Evolutionary conservation across 2,888 invertebrate genomes (phyloP).

Genomic region (Eumerus sabulonum): DNA sequence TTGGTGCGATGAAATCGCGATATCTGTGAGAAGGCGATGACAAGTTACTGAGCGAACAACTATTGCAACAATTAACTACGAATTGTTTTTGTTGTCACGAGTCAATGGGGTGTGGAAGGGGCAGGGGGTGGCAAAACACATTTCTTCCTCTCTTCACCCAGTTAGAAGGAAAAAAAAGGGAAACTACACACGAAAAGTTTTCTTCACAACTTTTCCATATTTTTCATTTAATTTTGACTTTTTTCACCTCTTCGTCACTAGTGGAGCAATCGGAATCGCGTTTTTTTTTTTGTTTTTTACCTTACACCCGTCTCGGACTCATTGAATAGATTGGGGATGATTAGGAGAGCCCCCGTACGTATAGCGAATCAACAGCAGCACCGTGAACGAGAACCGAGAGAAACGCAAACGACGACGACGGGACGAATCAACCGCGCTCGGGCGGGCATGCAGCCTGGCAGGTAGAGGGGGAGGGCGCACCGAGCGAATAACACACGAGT

Average conservation of each 20-base stretch:
- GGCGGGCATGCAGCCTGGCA: no score
- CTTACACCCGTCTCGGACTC: slow-evolving; percentile 52
- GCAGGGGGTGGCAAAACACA: slow-evolving; percentile 32
- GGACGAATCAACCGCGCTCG: no score
- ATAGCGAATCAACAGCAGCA: slow-evolving; percentile 63
- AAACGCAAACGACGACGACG: slow-evolving; percentile 50
- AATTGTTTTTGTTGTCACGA: no score
- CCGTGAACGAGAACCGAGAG: slow-evolving; percentile 61
- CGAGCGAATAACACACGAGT: no score
- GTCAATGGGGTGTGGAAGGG: slow-evolving; percentile 11
- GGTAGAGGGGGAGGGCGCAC: no score
- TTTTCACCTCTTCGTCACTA: no score
- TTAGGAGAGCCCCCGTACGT: slow-evolving; percentile 27
- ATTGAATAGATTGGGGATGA: no score
- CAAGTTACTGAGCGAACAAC: no score
- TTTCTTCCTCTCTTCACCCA: background rate
- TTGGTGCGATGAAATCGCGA: no score
- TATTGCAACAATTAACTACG: no score
- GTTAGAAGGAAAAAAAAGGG: slow-evolving; percentile 27
- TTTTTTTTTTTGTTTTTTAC: slow-evolving; percentile 62
- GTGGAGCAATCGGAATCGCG: slow-evolving; percentile 37
- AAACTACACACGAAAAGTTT: slow-evolving; percentile 44
- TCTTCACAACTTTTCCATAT: slow-evolving; percentile 34
- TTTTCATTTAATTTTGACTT: slow-evolving; percentile 10
- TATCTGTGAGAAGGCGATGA: no score